Evolutionary conservation across 2,888 invertebrate species (phyloP), one percentile per base, ranked within the genome.

Genomic region (Tetropium fuscum): DNA sequence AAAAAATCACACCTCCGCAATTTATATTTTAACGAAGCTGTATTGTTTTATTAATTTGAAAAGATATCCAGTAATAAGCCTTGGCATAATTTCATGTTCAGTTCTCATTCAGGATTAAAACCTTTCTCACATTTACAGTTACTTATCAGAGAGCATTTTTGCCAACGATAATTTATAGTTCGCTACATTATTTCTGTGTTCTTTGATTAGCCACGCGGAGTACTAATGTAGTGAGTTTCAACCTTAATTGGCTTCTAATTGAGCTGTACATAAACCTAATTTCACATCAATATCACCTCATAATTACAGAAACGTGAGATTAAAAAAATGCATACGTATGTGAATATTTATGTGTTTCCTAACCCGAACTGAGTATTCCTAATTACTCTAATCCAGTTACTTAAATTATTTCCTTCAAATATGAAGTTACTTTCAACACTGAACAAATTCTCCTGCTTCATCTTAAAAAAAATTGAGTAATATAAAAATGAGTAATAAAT

Each of bases 201-300:
- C 38, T 61, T 61, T 61, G 58, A 53, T 53, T 53, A 53, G 44
- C 20, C 19, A 34, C 53, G 32, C 49, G 48, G 36, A 53, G 40
- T 53, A 47, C 48, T 61, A 58, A 61, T 58, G 57, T 32, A 32
- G 53, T 55, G n/a, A 58, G 58, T 54, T 55, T 58, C 44, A 58
- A 32, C 43, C 51, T 55, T 62, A 62, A 62, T 62, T 58, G 58
- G 51, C 19, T 38, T 43, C 53, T 55, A 53, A 60, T 57, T 60
- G 61, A 62, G 58, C 45, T 19, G 58, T 57, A 44, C n/a, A 5
- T 22, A 7, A 19, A 10, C 11, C 32, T 15, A 30, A 47, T 45
- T 16, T 47, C 19, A 32, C 47, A 10, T 47, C 47, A 32, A 18
- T 47, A 18, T 47, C 16, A 18, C 19, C 18, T 18, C 47, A 32